Base-by-base conservation (phyloP, 2,888 invertebrate genomes). In the Itoplectis maculator region DNA sequence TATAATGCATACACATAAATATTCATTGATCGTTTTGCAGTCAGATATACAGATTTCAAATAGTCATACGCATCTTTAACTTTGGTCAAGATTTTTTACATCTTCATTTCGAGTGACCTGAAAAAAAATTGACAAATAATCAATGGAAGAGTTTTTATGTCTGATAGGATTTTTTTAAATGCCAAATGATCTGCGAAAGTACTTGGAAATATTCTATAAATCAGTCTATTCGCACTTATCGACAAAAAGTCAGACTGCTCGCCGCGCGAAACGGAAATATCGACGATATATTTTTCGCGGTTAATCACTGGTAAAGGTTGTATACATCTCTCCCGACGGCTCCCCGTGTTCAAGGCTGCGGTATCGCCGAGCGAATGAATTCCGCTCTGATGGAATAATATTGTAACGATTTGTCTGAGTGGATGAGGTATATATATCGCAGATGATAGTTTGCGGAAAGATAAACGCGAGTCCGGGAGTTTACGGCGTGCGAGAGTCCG, bases 371-470 rank as follows among this genome's bases (percentile, higher is more conserved):
- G 63, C 61, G 61, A 13, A 74, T 63, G 37, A 73, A 69, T 42
- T 74, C 61, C 49, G 49, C 45, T 3, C 37, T 61, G 73, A 73
- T 73, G 35, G 73, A 73, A 74, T 74, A 42, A 42, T 49, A 68
- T 59, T 68, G 59, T 51, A 70, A 76, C 61, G 63, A 76, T 70
- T 56, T 70, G 72, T 81, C 49, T 49, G 65, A 79, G 59, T 51
- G 68, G n/a, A 47, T 29, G 61, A 69, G 61, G 69, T 72, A 63
- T 49, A 29, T 72, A 63, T 49, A 29, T 75, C 72, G 66, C n/a
- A 80, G 75, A 83, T 72, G 74, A 81, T 85, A 72, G 83, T 83
- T 79, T 72, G 73, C 68, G 69, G 54, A 70, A 59, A 56, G 72
- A 79, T 80, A 61, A 76, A 54, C 69, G 76, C 45, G 56, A 49